phyloP scores from a whole-genome alignment of 2,797 vertebrate genomes.

The Crypturellus tataupa region DNA sequence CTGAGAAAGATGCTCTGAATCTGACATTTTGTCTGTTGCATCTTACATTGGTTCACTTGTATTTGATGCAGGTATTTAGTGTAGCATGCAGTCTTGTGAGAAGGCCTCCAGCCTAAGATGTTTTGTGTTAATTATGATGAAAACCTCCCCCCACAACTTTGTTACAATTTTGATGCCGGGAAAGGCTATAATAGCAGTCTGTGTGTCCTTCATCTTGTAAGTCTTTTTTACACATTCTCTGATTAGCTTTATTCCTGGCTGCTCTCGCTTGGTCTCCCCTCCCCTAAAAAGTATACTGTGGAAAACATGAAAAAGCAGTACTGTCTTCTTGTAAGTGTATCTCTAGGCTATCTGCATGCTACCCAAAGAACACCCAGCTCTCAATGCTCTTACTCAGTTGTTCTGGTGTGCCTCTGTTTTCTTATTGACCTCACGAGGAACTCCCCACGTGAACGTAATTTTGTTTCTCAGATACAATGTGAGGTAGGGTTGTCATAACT shows the following conservation, averaged over 20 bases:
- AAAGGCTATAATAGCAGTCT: background rate
- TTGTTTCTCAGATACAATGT: background rate
- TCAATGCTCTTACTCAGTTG: background rate
- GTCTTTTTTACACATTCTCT: conserved; percentile 1
- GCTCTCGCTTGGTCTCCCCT: background rate
- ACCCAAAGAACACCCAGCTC: background rate
- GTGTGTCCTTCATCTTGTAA: background rate
- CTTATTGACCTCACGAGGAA: background rate
- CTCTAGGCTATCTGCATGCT: background rate
- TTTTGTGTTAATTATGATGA: background rate
- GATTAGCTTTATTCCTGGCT: conserved; percentile 8
- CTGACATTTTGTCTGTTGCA: background rate
- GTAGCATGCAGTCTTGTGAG: background rate
- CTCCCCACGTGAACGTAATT: background rate
- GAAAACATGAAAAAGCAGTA: background rate
- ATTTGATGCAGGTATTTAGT: background rate
- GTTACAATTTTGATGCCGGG: background rate
- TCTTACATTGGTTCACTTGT: background rate
- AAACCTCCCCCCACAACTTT: no score
- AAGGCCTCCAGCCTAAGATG: background rate
- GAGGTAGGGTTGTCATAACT: background rate
- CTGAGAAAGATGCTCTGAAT: background rate
- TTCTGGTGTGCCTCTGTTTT: background rate
- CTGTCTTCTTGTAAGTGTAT: background rate
- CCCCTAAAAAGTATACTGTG: background rate